Evolutionary conservation across 1,140 invertebrate genomes (phyloP), one percentile per base, ranked within the genome.

Genomic region (Lepidurus arcticus): DNA sequence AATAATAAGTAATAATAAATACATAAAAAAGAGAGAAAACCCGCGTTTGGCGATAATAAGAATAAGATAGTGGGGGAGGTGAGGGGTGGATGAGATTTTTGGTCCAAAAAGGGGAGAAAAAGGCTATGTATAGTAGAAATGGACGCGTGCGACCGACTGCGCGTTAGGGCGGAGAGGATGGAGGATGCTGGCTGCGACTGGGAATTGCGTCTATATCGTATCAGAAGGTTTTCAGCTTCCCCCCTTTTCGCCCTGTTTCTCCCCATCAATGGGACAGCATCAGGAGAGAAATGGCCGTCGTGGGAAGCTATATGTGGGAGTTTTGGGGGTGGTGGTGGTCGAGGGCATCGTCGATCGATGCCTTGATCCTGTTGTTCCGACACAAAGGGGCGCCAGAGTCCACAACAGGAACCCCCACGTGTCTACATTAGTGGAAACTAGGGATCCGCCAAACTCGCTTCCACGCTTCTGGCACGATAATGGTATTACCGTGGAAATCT

Each of bases 321-420:
- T 13, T 13, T 65, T n/a, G 13, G 53, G 10, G 45, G 45, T 10
- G 45, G 7, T 47, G 16, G 45, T 47, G 45, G 16, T 21, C 53
- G 53, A 65, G 53, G n/a, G 53, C 53, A 21, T 65, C 53, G 53
- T 65, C 53, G 53, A 65, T 65, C 53, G 53, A 65, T 65, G 53
- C 53, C 53, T 34, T 65, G 53, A 65, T 65, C 53, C 53, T 65
- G 53, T 65, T 65, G 53, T 65, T 65, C 53, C 53, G 53, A 65
- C 21, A 65, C 53, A 65, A 65, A 65, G 53, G 53, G 13, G 53
- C 53, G 53, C 53, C 53, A n/a, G 53, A 65, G 21, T 65, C 53
- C 53, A 65, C 53, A 65, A 65, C 53, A 65, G 53, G 53, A 65
- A 65, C 53, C 53, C 53, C 53, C 53, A 65, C 53, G 53, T 65